Conservation (phyloP, 2,797 vertebrate genomes). For the Rhynchotus rufescens region DNA sequence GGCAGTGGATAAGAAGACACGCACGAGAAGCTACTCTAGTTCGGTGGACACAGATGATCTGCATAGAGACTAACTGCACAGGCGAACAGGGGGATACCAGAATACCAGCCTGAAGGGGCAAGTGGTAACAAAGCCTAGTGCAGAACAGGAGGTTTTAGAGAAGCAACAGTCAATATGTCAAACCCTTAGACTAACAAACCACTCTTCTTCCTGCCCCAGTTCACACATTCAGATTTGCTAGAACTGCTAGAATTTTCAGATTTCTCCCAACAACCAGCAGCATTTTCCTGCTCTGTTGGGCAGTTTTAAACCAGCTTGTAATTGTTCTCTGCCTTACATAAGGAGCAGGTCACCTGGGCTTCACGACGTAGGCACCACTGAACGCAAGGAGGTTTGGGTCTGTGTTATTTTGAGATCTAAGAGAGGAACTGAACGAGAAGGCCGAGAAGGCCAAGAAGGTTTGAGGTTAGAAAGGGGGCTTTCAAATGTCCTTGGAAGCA, state of each 20-base stretch:
- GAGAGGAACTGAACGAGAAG: neutral
- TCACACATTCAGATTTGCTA: neutral
- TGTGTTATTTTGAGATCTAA: neutral
- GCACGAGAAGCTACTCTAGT: neutral
- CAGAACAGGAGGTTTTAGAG: neutral
- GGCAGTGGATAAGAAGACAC: neutral
- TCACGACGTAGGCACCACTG: neutral
- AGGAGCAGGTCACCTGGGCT: neutral
- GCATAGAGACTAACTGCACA: neutral
- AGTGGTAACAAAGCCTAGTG: neutral
- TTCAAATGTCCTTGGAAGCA: neutral
- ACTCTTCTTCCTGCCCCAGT: neutral
- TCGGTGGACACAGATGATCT: neutral
- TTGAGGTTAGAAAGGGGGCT: neutral
- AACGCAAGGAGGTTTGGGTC: neutral
- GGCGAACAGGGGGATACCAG: neutral
- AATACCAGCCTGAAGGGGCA: neutral
- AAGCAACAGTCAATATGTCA: neutral
- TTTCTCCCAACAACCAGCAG: fast-evolving
- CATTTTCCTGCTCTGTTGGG: neutral
- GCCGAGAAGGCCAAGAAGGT: fast-evolving
- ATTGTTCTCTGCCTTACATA: neutral
- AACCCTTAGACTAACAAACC: neutral
- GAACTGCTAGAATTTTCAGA: neutral
- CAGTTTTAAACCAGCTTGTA: neutral